phyloP scores from a whole-genome alignment of 2,888 invertebrate genomes.

The Mythimna lalbum region DNA sequence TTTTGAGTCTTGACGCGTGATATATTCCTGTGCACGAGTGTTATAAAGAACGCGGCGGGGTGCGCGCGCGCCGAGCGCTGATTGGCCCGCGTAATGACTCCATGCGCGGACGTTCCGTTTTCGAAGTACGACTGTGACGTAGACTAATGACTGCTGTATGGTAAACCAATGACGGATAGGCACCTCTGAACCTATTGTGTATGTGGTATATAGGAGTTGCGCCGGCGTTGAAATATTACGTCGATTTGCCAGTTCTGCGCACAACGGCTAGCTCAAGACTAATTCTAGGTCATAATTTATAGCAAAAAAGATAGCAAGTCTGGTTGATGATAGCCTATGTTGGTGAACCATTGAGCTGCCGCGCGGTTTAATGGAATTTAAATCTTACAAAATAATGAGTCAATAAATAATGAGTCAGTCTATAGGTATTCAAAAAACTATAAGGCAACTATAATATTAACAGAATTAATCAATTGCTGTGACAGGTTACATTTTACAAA shows the following conservation, averaged over 20 bases:
- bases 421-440: conserved; percentile 1
- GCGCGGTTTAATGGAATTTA: conserved; percentile 32
- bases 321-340: conserved; percentile 50
- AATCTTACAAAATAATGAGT: conserved; percentile 1
- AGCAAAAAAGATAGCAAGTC: conserved; percentile 53
- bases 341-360: conserved; percentile 34
- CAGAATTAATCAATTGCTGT: conserved; percentile 35
- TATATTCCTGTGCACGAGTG: conserved; percentile 85
- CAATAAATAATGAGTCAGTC: background rate
- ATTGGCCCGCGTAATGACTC: conserved; percentile 85
- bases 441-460: conserved; percentile 2
- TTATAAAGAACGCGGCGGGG: conserved; percentile 88
- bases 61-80: conserved; percentile 82
- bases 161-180: conserved; percentile 88
- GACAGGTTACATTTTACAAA: conserved; percentile 27
- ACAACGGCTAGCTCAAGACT: conserved; percentile 68
- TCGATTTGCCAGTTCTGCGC: conserved; percentile 69
- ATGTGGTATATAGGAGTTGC: conserved; percentile 74
- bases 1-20: conserved; percentile 87
- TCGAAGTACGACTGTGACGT: conserved; percentile 78
- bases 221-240: conserved; percentile 70
- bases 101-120: conserved; percentile 79
- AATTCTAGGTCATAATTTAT: conserved; percentile 63
- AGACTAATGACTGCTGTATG: conserved; percentile 83
- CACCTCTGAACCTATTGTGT: conserved; percentile 87